Conservation (phyloP, 2,113 vertebrate species). For the Thryonomys swinderianus region DNA sequence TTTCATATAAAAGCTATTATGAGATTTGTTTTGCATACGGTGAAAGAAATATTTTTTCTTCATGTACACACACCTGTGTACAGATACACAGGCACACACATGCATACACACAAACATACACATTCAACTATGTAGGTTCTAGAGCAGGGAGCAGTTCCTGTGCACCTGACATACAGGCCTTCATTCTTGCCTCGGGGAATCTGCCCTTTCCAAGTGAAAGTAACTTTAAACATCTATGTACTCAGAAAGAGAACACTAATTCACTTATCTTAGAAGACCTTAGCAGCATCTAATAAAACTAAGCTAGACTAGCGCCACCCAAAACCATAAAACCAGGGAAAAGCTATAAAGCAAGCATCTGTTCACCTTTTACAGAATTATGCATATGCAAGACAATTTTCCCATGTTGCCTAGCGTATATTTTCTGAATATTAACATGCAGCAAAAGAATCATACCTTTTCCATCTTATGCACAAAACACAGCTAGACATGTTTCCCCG, state of each 20-base stretch:
- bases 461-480: background rate
- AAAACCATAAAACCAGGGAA: background rate
- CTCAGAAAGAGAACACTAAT: background rate
- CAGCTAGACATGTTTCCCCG: background rate
- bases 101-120: background rate
- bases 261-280: conserved; percentile 24
- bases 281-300: conserved; percentile 1
- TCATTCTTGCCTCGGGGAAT: background rate
- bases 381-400: background rate
- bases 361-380: background rate
- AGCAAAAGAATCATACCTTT: background rate
- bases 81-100: background rate
- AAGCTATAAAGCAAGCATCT: background rate
- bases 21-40: background rate
- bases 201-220: background rate
- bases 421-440: background rate
- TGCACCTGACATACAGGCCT: background rate
- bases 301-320: background rate
- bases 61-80: background rate
- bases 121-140: background rate
- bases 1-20: conserved; percentile 46
- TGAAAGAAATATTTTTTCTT: conserved; percentile 12
- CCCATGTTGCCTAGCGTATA: background rate
- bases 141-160: background rate
- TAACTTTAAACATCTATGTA: background rate